Conservation (phyloP, 2,888 invertebrate genomes). For the Polyploca ridens region DNA sequence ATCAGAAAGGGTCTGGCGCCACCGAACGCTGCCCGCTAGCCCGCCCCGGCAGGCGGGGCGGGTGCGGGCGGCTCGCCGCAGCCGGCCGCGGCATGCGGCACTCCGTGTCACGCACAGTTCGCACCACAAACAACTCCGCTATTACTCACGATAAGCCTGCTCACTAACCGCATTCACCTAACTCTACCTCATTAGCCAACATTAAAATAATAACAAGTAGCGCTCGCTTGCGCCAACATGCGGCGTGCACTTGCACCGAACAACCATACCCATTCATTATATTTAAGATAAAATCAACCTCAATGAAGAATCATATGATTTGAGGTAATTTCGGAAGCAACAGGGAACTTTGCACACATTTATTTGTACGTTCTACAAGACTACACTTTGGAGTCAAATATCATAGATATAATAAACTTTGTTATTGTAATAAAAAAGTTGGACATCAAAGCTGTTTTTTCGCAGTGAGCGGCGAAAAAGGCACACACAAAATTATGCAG, state of each 20-base stretch:
- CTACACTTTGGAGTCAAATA: slow-evolving; percentile 26
- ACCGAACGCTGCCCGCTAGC: slow-evolving; percentile 34
- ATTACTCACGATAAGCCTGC: slow-evolving; percentile 64
- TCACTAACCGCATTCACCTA: slow-evolving; percentile 65
- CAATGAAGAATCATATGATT: slow-evolving; percentile 39
- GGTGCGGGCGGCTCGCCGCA: background rate
- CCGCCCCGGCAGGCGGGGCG: slow-evolving; percentile 13
- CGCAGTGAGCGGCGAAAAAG: slow-evolving; percentile 55
- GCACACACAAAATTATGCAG: slow-evolving; percentile 63
- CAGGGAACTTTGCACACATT: slow-evolving; percentile 27
- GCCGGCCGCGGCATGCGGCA: slow-evolving; percentile 17
- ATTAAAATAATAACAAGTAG: slow-evolving; percentile 69
- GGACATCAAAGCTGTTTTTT: slow-evolving; percentile 61
- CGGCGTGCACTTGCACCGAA: slow-evolving; percentile 47
- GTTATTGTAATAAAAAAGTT: slow-evolving; percentile 31
- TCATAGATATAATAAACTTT: slow-evolving; percentile 26
- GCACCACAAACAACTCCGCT: slow-evolving; percentile 60
- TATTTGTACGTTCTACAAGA: slow-evolving; percentile 27
- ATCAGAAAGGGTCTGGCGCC: slow-evolving; percentile 64
- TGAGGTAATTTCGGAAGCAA: background rate
- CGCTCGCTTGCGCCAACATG: no score
- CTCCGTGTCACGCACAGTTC: slow-evolving; percentile 60
- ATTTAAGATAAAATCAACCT: slow-evolving; percentile 35
- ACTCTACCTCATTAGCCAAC: slow-evolving; percentile 63
- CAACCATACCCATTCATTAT: slow-evolving; percentile 42